Evolutionary conservation across 2,113 vertebrate species (phyloP), one percentile per base, ranked within the genome.

Genomic region (Cynopterus brachyotis): DNA sequence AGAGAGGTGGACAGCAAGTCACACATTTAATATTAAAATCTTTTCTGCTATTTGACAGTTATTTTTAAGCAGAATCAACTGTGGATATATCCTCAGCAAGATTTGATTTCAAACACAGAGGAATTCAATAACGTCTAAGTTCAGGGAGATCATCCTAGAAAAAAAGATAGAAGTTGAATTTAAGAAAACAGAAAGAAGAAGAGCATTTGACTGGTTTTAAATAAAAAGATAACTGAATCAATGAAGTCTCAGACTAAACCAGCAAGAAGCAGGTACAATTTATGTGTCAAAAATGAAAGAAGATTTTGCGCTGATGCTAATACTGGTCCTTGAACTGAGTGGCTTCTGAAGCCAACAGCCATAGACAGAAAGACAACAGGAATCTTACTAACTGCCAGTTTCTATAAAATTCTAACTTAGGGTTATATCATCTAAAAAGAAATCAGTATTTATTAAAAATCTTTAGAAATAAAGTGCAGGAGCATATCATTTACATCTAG

Each of bases 41-140:
- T 86, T 91, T 81, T 91, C 82, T 1, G 28, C 13, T 94, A 26
- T 73, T 86, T 96, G 50, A 67, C 28, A 72, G 13, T 66, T 91
- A 64, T 82, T 92, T 96, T 95, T 75, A 94, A 94, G 42, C 5
- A 93, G 47, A 93, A 78, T 83, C 47, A 96, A 82, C 72, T 87
- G 13, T 80, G 45, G 85, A 53, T 88, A 4, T 75, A 85, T 93
- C 42, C 16, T 55, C n/a, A 60, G 78, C 0, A 70, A 94, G n/a
- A 84, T 45, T 40, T 66, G 16, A 19, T 88, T 91, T 95, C 30
- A 94, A 72, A 88, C 40, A 76, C 8, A 64, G 57, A 94, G 53
- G 82, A 95, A 96, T 96, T 95, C 78, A 94, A 83, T 97, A 72
- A 92, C 85, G 24, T 91, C 2, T 66, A 93, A 64, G 42, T 86